Conservation (phyloP, 2,113 vertebrate genomes). For the Ellobius talpinus region DNA sequence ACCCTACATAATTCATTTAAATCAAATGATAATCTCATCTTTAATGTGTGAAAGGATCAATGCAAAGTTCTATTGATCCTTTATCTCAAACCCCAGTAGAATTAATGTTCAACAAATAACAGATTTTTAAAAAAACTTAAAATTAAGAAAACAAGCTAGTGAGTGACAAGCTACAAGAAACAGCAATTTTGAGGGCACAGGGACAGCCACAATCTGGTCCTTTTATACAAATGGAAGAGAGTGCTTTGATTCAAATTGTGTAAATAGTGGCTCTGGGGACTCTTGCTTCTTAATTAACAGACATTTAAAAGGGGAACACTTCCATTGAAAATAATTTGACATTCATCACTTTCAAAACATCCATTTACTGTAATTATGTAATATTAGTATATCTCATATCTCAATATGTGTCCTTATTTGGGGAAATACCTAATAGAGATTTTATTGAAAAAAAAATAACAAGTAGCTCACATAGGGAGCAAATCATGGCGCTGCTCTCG, state of each 20-base stretch:
- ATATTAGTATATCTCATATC: slow-evolving; percentile 16
- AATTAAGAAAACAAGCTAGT: background rate
- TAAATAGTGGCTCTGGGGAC: slow-evolving; percentile 6
- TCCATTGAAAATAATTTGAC: slow-evolving; percentile 52
- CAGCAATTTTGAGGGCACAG: background rate
- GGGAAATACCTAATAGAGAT: background rate
- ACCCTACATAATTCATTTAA: slow-evolving; percentile 6
- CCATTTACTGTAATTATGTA: slow-evolving; percentile 18
- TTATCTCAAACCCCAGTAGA: slow-evolving; percentile 26
- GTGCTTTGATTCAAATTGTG: background rate
- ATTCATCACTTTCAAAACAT: slow-evolving; percentile 44
- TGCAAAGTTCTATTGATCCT: background rate
- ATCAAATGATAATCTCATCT: background rate
- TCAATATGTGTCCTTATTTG: slow-evolving; percentile 20
- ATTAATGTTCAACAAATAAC: background rate
- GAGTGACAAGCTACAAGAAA: background rate
- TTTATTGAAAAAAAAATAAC: slow-evolving; percentile 5
- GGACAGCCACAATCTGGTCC: background rate
- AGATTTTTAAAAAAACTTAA: background rate
- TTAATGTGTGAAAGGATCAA: slow-evolving; percentile 15
- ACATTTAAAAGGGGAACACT: background rate
- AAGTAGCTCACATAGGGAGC: background rate
- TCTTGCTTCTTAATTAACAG: slow-evolving; percentile 38
- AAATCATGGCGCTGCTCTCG: background rate
- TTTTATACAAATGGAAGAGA: background rate